These are phyloP conservation scores for Lagocephalus sceleratus DNA, from an alignment of 2,797 vertebrate genomes.

Conservation along the genomic window DNA sequence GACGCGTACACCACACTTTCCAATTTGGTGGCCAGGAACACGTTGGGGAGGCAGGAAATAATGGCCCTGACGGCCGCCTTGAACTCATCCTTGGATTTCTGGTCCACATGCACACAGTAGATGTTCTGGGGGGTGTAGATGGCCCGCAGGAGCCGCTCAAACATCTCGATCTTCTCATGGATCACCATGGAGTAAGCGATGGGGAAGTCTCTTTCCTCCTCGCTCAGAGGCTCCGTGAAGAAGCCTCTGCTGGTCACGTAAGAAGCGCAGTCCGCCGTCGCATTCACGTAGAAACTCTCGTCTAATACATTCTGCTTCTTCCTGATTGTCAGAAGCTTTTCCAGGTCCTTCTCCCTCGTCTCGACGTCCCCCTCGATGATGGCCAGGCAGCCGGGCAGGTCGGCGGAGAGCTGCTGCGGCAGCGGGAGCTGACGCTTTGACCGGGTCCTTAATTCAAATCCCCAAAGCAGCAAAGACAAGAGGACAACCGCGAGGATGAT, in stretches of 20 bases:
- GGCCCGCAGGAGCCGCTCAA: constrained; percentile 81
- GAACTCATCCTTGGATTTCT: constrained; percentile 73
- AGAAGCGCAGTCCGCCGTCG: constrained; percentile 73
- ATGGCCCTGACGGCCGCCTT: constrained; percentile 70
- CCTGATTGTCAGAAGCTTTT: constrained; percentile 52
- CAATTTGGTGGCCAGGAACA: constrained; percentile 79
- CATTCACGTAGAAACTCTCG: constrained; percentile 71
- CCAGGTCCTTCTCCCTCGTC: constrained; percentile 34
- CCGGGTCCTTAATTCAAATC: neutral
- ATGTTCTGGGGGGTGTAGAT: constrained; percentile 85
- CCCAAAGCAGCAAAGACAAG: constrained; percentile 27
- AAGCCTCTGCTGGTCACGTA: constrained; percentile 71
- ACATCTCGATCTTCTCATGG: constrained; percentile 85
- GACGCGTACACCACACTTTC: constrained; percentile 80
- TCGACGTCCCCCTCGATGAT: constrained; percentile 65
- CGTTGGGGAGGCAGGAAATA: constrained; percentile 81
- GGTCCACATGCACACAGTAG: constrained; percentile 84
- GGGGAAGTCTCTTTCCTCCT: constrained; percentile 79
- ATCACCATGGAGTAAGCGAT: constrained; percentile 87
- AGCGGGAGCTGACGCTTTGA: neutral
- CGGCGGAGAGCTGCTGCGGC: constrained; percentile 34
- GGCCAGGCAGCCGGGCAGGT: constrained; percentile 64
- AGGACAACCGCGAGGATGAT: constrained; percentile 11
- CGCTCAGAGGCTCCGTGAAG: constrained; percentile 68
- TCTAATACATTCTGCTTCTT: constrained; percentile 31